A percentile compares a stretch with the other conserved stretches of the same genome.
These are phyloP conservation scores for Dunckerocampus dactyliophorus DNA, from an alignment of 2,113 vertebrate species.

Conservation along the genomic window DNA sequence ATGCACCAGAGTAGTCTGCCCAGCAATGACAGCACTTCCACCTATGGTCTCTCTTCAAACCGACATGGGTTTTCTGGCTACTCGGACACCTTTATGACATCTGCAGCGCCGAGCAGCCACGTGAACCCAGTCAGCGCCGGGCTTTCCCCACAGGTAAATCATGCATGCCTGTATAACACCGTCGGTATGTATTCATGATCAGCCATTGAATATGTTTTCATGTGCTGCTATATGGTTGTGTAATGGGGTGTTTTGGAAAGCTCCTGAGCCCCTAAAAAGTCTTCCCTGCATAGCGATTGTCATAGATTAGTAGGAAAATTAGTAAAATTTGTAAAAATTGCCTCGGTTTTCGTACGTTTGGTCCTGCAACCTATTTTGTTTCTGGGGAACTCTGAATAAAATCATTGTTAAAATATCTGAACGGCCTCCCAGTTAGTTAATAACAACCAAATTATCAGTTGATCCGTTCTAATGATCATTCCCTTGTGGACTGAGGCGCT, in stretches of 20 bases:
- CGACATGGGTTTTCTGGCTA: constrained; percentile 94
- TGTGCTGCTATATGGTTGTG: background rate
- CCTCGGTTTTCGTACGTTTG: too few species aligned
- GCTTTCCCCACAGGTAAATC: constrained; percentile 88
- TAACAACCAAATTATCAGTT: background rate
- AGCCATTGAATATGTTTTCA: too few species aligned
- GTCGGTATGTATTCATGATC: too few species aligned
- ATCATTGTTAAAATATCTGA: background rate
- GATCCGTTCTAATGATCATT: background rate
- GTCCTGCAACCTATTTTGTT: too few species aligned
- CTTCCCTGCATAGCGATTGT: too few species aligned
- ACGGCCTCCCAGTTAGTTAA: background rate
- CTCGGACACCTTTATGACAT: constrained; percentile 92
- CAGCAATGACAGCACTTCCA: constrained; percentile 74
- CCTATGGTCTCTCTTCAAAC: constrained; percentile 81
- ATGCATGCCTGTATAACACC: too few species aligned
- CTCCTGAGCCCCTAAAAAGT: background rate
- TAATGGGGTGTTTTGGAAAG: background rate
- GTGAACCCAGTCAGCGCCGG: constrained; percentile 93
- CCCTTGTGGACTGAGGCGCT: background rate
- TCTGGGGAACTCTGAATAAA: background rate
- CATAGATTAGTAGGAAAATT: too few species aligned
- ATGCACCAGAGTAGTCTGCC: constrained; percentile 90
- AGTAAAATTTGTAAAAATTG: too few species aligned
- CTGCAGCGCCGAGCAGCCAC: constrained; percentile 82